Evolutionary conservation across 1,140 invertebrate species (phyloP).

Genomic region (Wiebesia pumilae): DNA sequence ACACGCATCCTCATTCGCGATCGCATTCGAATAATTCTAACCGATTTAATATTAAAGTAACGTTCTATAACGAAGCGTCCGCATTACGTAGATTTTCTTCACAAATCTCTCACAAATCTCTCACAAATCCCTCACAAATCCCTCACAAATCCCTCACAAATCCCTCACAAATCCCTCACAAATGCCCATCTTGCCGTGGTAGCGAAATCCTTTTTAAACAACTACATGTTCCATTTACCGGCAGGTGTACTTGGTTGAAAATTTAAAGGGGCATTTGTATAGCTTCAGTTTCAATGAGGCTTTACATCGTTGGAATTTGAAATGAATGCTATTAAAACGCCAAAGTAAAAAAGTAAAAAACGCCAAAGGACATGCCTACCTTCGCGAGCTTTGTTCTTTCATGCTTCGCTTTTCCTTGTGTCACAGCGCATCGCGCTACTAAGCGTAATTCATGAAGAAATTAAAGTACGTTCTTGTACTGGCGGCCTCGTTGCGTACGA

Average conservation of each 20-base stretch:
- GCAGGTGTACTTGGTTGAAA: neutral
- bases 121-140: neutral
- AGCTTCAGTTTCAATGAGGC: neutral
- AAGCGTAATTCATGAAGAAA: conserved; percentile 11
- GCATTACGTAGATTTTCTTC: neutral
- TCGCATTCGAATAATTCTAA: no score
- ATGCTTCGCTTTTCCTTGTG: neutral
- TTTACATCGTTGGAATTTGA: neutral
- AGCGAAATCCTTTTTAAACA: no score
- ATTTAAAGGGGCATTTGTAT: conserved; percentile 4
- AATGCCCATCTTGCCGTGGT: no score
- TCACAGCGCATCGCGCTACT: neutral
- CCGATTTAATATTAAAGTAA: neutral
- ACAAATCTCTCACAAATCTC: neutral
- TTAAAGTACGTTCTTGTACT: neutral
- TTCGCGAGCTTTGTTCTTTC: conserved; percentile 4
- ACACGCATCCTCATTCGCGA: no score
- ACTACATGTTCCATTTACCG: neutral
- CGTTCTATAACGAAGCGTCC: neutral
- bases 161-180: neutral
- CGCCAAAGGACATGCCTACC: neutral
- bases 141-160: neutral
- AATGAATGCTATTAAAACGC: conserved; percentile 19
- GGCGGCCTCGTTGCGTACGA: neutral
- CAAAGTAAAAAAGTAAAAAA: no score